A percentile compares a stretch with the other conserved stretches of the same genome.
Evolutionary conservation across 1,140 invertebrate genomes (phyloP).

Genomic region (Littorina saxatilis): DNA sequence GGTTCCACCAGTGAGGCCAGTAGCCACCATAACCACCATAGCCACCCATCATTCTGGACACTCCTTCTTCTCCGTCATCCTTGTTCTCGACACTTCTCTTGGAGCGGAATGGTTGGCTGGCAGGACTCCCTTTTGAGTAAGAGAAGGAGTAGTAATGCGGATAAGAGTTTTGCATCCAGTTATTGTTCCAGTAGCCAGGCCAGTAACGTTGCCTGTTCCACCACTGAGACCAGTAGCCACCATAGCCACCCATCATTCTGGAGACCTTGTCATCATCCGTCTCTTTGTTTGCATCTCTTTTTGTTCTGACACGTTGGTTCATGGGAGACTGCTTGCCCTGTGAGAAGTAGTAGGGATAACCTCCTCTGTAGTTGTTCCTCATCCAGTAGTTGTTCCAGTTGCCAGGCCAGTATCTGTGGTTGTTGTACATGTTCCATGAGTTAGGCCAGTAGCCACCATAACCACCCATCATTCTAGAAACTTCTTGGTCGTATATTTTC

Average conservation of each 20-base stretch:
- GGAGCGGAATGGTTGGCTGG: background rate
- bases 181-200: too few species aligned
- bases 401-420: background rate
- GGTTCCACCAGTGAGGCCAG: constrained; percentile 30
- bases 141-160: constrained; percentile 8
- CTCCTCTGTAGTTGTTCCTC: background rate
- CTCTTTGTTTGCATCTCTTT: too few species aligned
- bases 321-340: too few species aligned
- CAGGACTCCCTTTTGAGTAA: background rate
- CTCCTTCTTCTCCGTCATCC: background rate
- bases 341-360: too few species aligned
- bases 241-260: background rate
- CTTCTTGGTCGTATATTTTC: background rate
- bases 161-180: background rate
- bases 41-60: constrained; percentile 30
- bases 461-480: constrained; percentile 29
- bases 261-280: background rate
- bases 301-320: too few species aligned
- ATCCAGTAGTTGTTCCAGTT: constrained; percentile 1
- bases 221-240: constrained; percentile 14
- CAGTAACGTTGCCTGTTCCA: background rate
- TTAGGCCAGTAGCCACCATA: constrained; percentile 3
- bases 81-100: background rate
- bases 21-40: background rate
- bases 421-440: too few species aligned